phyloP scores from a whole-genome alignment of 2,888 invertebrate genomes.

The Trissolcus brochymenae region DNA sequence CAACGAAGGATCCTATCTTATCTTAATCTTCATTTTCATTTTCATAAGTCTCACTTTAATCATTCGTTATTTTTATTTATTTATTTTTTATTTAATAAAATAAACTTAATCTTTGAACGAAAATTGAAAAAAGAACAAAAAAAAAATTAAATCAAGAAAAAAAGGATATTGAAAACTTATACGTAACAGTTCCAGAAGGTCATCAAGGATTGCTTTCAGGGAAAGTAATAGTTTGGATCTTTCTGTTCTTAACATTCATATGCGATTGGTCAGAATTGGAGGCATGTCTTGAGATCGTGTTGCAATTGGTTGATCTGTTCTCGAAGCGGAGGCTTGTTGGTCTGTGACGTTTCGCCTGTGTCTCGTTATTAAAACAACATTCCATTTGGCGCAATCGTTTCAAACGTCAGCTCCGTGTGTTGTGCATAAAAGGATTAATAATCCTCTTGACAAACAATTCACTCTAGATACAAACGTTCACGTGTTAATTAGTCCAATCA shows the following conservation, averaged over 20 bases:
- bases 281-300: constrained; percentile 25
- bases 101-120: background rate
- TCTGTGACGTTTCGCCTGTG: constrained; percentile 31
- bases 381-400: constrained; percentile 37
- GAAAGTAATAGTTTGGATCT: constrained; percentile 33
- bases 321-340: constrained; percentile 32
- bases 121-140: background rate
- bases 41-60: background rate
- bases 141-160: background rate
- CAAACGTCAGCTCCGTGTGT: constrained; percentile 21
- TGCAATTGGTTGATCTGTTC: constrained; percentile 30
- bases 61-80: no score
- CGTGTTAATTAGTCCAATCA: constrained; percentile 5
- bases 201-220: constrained; percentile 31
- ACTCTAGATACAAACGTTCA: constrained; percentile 8
- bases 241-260: constrained; percentile 6
- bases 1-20: constrained; percentile 39
- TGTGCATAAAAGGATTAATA: constrained; percentile 5
- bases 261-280: constrained; percentile 25
- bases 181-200: constrained; percentile 12
- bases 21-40: constrained; percentile 6
- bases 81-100: background rate
- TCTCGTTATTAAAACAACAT: constrained; percentile 32
- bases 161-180: background rate
- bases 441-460: constrained; percentile 17